phyloP scores from a whole-genome alignment of 2,113 vertebrate genomes.

The Dicrurus megarhynchus region DNA sequence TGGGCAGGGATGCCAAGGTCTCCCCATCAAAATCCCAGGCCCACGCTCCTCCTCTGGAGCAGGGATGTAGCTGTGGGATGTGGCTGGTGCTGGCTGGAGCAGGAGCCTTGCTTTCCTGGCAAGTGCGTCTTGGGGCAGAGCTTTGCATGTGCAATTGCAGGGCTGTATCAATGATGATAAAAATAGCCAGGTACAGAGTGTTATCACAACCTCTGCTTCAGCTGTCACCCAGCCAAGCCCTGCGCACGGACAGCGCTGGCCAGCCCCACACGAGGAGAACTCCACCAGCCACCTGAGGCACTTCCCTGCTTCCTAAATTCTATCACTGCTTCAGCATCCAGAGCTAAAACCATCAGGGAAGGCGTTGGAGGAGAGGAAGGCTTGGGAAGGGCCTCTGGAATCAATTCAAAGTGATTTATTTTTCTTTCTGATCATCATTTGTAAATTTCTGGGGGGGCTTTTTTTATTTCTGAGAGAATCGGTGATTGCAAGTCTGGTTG shows the following conservation, averaged over 20 bases:
- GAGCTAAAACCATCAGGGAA: background rate
- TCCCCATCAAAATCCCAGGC: background rate
- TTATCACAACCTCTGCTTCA: slow-evolving; percentile 22
- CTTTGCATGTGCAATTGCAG: background rate
- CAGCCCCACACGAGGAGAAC: background rate
- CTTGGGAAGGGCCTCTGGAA: background rate
- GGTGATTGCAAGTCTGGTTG: background rate
- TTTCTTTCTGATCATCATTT: background rate
- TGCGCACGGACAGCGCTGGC: background rate
- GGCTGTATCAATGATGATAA: background rate
- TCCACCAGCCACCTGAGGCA: background rate
- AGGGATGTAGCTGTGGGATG: background rate
- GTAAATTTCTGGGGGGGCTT: fast-evolving
- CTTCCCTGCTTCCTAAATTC: background rate
- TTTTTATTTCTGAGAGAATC: background rate
- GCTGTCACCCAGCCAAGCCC: slow-evolving; percentile 25
- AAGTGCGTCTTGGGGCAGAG: background rate
- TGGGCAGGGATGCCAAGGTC: background rate
- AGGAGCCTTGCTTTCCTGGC: background rate
- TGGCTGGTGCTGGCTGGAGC: background rate
- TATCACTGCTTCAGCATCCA: background rate
- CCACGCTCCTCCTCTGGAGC: background rate
- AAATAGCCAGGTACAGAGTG: slow-evolving; percentile 29
- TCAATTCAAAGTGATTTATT: background rate
- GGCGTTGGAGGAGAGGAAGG: background rate